Percentiles rank a stretch among this genome's conserved stretches.
Conservation (phyloP, 2,888 invertebrate species). For the Fragum fragum region DNA sequence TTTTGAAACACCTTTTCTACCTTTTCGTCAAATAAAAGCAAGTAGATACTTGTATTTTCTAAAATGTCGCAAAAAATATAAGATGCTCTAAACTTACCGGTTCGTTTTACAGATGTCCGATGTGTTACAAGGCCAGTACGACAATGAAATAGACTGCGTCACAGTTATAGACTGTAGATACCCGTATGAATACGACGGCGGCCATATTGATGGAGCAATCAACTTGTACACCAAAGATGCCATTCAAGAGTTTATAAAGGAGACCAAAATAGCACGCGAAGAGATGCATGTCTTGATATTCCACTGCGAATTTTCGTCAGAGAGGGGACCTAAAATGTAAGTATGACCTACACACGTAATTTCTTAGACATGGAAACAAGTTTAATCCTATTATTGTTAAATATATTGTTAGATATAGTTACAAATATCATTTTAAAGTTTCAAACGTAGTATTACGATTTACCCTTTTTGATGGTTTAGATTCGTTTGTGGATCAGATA, state of each 20-base stretch:
- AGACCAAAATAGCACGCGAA: background rate
- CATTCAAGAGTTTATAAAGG: conserved; percentile 40
- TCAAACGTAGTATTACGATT: too few species aligned
- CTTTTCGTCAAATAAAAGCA: too few species aligned
- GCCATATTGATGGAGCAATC: conserved; percentile 90
- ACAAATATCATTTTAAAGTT: too few species aligned
- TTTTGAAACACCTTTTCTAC: background rate
- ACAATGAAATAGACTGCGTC: conserved; percentile 90
- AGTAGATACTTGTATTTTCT: too few species aligned
- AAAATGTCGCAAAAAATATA: too few species aligned
- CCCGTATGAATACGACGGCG: conserved; percentile 97
- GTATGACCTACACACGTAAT: too few species aligned
- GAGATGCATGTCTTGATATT: conserved; percentile 64
- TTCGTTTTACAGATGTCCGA: conserved; percentile 72
- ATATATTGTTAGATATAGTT: too few species aligned
- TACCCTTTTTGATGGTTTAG: too few species aligned
- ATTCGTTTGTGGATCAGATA: too few species aligned
- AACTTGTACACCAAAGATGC: conserved; percentile 56
- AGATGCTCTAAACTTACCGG: too few species aligned
- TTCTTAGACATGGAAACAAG: too few species aligned
- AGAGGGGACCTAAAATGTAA: conserved; percentile 67
- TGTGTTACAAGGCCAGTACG: conserved; percentile 91
- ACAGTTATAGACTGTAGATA: conserved; percentile 97
- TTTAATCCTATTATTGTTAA: background rate
- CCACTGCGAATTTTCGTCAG: conserved; percentile 68